Evolutionary conservation across 2,113 vertebrate species (phyloP).

Genomic region (Labeo rohita): DNA sequence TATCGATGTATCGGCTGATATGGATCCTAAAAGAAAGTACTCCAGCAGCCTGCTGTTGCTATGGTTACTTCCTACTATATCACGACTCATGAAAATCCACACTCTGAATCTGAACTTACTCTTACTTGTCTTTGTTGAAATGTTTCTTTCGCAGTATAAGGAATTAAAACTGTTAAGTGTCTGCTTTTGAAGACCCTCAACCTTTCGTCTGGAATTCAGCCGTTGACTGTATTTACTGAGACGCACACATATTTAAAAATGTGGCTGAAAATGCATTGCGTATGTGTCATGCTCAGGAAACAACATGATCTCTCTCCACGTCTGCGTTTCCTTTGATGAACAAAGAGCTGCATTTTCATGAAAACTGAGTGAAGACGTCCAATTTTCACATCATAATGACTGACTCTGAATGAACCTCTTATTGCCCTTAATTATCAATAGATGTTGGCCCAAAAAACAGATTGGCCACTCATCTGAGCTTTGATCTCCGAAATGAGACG

Average conservation of each 20-base stretch:
- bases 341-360: conserved; percentile 23
- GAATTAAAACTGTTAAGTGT: neutral
- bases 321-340: neutral
- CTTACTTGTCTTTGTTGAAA: neutral
- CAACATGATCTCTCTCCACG: neutral
- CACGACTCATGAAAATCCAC: neutral
- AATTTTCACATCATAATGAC: neutral
- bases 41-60: conserved; percentile 4
- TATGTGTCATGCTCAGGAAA: too few species aligned
- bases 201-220: neutral
- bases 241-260: neutral
- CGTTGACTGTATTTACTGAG: neutral
- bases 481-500: conserved; percentile 15
- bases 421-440: conserved; percentile 1
- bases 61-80: neutral
- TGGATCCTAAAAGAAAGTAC: neutral
- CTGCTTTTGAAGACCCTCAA: neutral
- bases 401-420: neutral
- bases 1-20: neutral
- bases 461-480: conserved; percentile 3
- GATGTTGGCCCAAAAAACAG: neutral
- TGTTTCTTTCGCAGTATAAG: neutral
- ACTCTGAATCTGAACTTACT: neutral
- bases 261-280: neutral
- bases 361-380: neutral